Conservation (phyloP, 2,113 vertebrate species). For the Saccopteryx bilineata region DNA sequence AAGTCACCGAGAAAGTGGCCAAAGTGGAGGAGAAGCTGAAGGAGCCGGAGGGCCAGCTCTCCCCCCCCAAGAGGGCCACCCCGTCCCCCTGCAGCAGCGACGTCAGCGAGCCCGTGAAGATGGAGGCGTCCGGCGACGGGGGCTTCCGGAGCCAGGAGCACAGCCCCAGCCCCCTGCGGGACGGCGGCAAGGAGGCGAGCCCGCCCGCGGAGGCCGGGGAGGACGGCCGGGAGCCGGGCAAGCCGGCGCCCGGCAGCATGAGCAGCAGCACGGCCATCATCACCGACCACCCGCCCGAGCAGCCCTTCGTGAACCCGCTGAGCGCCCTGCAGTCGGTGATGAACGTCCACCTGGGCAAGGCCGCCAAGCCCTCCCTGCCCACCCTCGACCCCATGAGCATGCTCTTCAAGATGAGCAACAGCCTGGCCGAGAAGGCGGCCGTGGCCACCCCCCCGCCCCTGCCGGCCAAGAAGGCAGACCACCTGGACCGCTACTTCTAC, state of each 20-base stretch:
- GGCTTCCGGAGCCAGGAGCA: conserved; percentile 93
- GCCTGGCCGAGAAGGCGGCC: conserved; percentile 97
- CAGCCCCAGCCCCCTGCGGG: conserved; percentile 89
- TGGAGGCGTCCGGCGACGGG: conserved; percentile 91
- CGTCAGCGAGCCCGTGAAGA: conserved; percentile 91
- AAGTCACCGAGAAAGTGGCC: conserved; percentile 98
- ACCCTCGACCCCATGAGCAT: conserved; percentile 99
- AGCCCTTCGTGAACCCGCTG: conserved; percentile 98
- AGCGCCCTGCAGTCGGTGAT: conserved; percentile 99
- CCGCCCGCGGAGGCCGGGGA: conserved; percentile 91
- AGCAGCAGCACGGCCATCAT: conserved; percentile 97
- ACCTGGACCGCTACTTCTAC: conserved; percentile 98
- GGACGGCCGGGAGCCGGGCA: conserved; percentile 93
- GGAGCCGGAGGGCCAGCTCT: conserved; percentile 92
- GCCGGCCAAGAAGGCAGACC: conserved; percentile 96
- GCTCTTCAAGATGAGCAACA: conserved; percentile 99
- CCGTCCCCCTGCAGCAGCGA: conserved; percentile 96
- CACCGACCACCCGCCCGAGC: conserved; percentile 97
- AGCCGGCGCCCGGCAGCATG: conserved; percentile 89
- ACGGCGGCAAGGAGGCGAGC: conserved; percentile 90
- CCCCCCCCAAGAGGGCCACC: conserved; percentile 92
- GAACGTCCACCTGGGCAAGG: conserved; percentile 99
- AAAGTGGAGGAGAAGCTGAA: conserved; percentile 98
- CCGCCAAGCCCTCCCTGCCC: conserved; percentile 96
- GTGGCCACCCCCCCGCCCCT: conserved; percentile 96